Percentiles rank a stretch among this genome's conserved stretches.
Evolutionary conservation across 2,797 vertebrate species (phyloP).

Genomic region (Sebastes cheni): DNA sequence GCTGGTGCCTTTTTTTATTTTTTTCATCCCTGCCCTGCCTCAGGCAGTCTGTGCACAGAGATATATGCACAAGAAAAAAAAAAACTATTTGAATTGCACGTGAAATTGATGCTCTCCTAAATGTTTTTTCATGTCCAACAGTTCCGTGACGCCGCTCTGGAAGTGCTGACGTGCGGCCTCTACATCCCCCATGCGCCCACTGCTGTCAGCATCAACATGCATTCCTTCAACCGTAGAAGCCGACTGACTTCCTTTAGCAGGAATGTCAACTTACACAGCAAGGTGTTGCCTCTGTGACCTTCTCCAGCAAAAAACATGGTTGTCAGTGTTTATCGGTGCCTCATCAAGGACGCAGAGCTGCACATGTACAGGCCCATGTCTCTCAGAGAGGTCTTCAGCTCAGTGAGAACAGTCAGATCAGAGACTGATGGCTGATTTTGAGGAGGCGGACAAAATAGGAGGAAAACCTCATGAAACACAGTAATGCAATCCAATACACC

Average conservation of each 20-base stretch:
- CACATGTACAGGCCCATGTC: slow-evolving; percentile 3
- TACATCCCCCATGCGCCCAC: slow-evolving; percentile 59
- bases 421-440: slow-evolving; percentile 6
- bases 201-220: slow-evolving; percentile 56
- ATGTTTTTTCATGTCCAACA: slow-evolving; percentile 26
- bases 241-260: slow-evolving; percentile 28
- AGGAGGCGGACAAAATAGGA: slow-evolving; percentile 8
- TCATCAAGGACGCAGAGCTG: slow-evolving; percentile 26
- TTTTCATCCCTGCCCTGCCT: no score
- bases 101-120: background rate
- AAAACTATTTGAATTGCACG: background rate
- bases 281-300: slow-evolving; percentile 75
- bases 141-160: slow-evolving; percentile 76
- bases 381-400: slow-evolving; percentile 11
- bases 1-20: no score
- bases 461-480: background rate
- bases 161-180: slow-evolving; percentile 73
- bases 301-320: background rate
- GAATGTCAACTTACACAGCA: slow-evolving; percentile 48
- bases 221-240: slow-evolving; percentile 35
- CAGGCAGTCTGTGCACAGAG: background rate
- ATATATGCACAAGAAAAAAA: background rate
- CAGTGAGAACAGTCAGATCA: background rate
- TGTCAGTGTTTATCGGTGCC: slow-evolving; percentile 11
- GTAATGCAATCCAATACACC: background rate